Percentiles rank a stretch among this genome's conserved stretches.
phyloP scores from a whole-genome alignment of 53 echinoderm and acorn worm genomes.

The Echinometra lucunter region DNA sequence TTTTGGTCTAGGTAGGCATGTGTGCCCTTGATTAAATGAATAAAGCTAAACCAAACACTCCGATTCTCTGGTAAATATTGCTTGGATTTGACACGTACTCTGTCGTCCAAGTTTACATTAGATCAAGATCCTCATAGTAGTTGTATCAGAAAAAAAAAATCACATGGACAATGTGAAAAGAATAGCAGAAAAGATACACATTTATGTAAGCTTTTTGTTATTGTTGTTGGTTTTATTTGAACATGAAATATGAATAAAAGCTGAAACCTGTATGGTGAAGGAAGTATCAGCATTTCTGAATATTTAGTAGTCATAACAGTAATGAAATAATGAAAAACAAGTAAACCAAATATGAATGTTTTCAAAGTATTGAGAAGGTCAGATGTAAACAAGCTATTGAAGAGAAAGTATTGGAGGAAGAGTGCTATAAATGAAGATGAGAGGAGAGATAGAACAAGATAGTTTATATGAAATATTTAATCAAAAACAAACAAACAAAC shows the following conservation, averaged over 20 bases:
- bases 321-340: not conserved
- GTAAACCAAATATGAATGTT: not conserved
- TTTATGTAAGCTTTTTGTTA: not conserved
- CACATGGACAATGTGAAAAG: not conserved
- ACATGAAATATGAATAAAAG: not conserved
- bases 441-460: not conserved
- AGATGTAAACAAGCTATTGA: not conserved
- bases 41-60: constrained; percentile 39
- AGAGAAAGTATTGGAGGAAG: not conserved
- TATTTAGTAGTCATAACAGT: too few species aligned
- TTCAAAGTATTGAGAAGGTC: not conserved
- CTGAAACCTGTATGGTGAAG: not conserved
- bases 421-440: not conserved
- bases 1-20: constrained; percentile 10
- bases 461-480: not conserved
- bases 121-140: not conserved
- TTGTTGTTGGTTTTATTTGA: not conserved
- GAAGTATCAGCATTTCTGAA: not conserved
- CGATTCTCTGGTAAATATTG: constrained; percentile 12
- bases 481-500: not conserved
- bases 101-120: not conserved
- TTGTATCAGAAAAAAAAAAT: not conserved
- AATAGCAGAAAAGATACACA: not conserved
- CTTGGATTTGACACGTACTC: not conserved
- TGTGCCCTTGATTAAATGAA: constrained; percentile 49